A percentile compares a stretch with the other conserved stretches of the same genome.
phyloP scores from a whole-genome alignment of 2,797 vertebrate genomes.

The Notoglanidium macrostoma region DNA sequence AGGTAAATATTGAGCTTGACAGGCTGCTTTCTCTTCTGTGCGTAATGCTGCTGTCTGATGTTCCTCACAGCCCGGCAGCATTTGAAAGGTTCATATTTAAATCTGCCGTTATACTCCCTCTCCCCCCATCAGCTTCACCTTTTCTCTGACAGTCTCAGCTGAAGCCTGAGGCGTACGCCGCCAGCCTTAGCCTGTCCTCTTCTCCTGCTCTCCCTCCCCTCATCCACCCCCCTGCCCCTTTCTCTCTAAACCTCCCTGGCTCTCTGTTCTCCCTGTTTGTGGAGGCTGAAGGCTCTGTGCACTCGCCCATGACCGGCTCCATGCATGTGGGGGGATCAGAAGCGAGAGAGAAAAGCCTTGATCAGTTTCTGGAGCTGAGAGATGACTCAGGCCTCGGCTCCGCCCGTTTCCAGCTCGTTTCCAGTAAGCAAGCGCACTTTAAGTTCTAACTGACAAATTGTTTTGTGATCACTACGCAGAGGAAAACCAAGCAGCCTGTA shows the following conservation, averaged over 20 bases:
- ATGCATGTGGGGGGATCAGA: conserved; percentile 63
- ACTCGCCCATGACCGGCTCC: conserved; percentile 53
- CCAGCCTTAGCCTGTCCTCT: conserved; percentile 48
- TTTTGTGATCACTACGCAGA: neutral
- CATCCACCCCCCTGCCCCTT: conserved; percentile 26
- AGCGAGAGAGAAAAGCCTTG: conserved; percentile 55
- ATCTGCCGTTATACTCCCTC: conserved; percentile 50
- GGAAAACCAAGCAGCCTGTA: neutral
- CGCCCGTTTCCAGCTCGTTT: conserved; percentile 65
- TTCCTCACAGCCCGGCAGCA: conserved; percentile 37
- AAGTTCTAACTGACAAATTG: conserved; percentile 38
- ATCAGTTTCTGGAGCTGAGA: conserved; percentile 72
- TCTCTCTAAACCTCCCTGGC: conserved; percentile 18
- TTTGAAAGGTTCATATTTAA: conserved; percentile 57
- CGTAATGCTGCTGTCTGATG: conserved; percentile 45
- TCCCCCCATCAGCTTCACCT: conserved; percentile 47
- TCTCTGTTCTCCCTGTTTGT: conserved; percentile 42
- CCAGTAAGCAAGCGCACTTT: conserved; percentile 47
- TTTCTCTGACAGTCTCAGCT: conserved; percentile 53
- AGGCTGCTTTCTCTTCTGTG: conserved; percentile 30
- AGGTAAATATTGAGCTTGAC: conserved; percentile 40
- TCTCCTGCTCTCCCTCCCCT: conserved; percentile 16
- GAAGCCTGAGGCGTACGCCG: conserved; percentile 57
- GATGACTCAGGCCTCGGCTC: conserved; percentile 69
- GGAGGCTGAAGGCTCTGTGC: conserved; percentile 51